Conservation (phyloP, 2,888 invertebrate species). For the Heteromurus nitidus region DNA sequence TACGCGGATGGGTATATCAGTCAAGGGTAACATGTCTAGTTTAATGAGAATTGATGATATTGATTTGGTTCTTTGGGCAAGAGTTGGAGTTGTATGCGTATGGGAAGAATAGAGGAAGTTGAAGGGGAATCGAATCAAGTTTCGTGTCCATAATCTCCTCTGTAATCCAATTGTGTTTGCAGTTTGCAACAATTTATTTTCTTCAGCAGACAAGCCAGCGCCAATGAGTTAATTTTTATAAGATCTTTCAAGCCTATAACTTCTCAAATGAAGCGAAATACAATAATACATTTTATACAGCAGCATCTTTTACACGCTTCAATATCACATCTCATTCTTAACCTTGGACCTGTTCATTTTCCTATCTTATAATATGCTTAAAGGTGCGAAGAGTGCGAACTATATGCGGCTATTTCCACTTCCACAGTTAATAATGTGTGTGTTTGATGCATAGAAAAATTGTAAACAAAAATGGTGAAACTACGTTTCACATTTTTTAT, state of each 20-base stretch:
- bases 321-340: neutral
- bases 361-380: constrained; percentile 13
- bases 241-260: too few relatives aligned
- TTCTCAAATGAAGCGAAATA: neutral
- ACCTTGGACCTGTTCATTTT: constrained; percentile 48
- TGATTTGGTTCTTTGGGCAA: neutral
- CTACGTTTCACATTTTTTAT: neutral
- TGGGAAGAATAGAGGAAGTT: neutral
- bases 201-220: neutral
- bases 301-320: neutral
- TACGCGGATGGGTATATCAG: constrained; percentile 1
- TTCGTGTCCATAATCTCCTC: neutral
- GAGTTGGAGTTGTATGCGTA: neutral
- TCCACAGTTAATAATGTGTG: neutral
- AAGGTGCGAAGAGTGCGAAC: too few relatives aligned
- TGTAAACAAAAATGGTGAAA: neutral
- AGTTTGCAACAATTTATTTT: neutral
- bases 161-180: neutral
- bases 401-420: too few relatives aligned
- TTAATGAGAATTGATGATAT: neutral
- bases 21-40: constrained; percentile 48
- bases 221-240: neutral
- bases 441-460: neutral
- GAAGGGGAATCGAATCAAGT: neutral
- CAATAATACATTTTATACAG: neutral